Evolutionary conservation across 2,888 invertebrate genomes (phyloP), one percentile per base, ranked within the genome.

Genomic region (Napeogenes inachia): DNA sequence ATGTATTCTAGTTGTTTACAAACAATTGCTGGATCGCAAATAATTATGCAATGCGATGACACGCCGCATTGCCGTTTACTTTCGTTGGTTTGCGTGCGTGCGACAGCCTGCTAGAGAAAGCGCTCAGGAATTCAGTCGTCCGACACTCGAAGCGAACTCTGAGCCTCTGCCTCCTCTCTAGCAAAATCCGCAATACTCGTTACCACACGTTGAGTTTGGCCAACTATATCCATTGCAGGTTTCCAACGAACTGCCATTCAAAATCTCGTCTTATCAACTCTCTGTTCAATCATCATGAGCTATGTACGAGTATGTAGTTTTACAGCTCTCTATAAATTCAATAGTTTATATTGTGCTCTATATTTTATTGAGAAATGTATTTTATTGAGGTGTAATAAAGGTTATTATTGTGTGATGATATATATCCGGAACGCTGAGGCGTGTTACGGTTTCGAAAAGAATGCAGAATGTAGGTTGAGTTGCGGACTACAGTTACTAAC

Each of bases 381-480:
- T 87, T 87, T 88, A 87, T 82, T 77, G 67, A 75, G 69, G 75
- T 69, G 78, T 72, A 75, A 79, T 84, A 87, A 78, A 80, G 82
- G 78, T 83, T 81, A 89, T 79, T 82, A 77, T 87, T 71, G 84
- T 84, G 71, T 86, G 85, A 77, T 72, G 78, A 73, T 72, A 72
- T 73, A 79, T 84, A 89, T 87, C 88, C 89, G 89, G 89, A 86
- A 85, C 87, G 87, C 84, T 84, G 84, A 85, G 21, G 85, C 83
- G 84, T 89, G 88, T 87, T 89, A 90, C 90, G 87, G 89, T 89
- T 90, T 88, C 85, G 85, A 85, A 89, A 90, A 90, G 89, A 90
- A 90, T 90, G 88, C 86, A 78, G 86, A 88, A 89, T 89, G 89
- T 89, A 87, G 89, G 89, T 89, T 89, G 87, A 84, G 83, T 79